These are phyloP conservation scores for Barnardius zonarius DNA, from an alignment of 2,113 vertebrate species.

Conservation along the genomic window DNA sequence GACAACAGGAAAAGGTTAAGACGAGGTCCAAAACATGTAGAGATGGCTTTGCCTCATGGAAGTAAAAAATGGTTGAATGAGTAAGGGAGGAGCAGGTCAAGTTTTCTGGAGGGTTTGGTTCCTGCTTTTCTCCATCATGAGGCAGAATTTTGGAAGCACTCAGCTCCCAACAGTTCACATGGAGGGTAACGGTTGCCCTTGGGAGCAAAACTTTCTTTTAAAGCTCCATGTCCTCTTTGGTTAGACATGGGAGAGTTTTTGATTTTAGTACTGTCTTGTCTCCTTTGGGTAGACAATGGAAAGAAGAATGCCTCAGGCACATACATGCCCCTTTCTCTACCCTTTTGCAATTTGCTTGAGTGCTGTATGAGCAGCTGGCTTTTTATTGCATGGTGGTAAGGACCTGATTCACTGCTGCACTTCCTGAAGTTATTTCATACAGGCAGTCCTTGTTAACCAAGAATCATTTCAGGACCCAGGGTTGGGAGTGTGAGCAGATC, in stretches of 20 bases:
- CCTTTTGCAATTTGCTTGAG: not conserved
- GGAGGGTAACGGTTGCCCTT: not conserved
- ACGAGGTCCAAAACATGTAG: not conserved
- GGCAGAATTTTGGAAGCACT: not conserved
- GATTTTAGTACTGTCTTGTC: not conserved
- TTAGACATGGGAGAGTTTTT: not conserved
- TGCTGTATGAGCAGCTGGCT: not conserved
- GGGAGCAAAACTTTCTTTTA: not conserved
- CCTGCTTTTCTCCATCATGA: not conserved
- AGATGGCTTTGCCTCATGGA: not conserved
- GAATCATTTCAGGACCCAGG: not conserved
- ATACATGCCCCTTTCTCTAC: not conserved
- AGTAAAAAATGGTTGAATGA: not conserved
- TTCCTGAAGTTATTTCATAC: not conserved
- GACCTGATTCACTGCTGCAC: not conserved
- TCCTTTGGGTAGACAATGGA: not conserved
- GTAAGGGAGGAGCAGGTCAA: not conserved
- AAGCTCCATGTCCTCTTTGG: not conserved
- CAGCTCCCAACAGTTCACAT: not conserved
- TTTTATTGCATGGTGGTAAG: not conserved
- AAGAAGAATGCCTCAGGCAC: not conserved
- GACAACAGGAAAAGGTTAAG: not conserved
- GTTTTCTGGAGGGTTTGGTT: not conserved
- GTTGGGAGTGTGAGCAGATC: not conserved
- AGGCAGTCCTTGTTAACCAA: not conserved